These are phyloP conservation scores for Trigoniulus corallinus DNA, from an alignment of 1,140 invertebrate species.

Conservation along the genomic window DNA sequence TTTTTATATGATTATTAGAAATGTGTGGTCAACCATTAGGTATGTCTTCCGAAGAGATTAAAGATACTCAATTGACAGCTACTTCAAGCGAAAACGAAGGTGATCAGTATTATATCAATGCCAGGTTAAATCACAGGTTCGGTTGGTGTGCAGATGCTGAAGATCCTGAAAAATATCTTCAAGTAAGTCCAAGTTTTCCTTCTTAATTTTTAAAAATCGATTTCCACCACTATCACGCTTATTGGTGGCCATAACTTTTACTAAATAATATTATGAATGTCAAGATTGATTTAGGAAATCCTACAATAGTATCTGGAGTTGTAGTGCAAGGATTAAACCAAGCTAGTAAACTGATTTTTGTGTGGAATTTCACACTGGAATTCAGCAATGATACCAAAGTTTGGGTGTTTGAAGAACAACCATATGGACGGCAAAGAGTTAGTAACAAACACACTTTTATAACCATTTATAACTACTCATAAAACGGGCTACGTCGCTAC, in stretches of 20 bases:
- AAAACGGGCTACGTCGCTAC: not conserved
- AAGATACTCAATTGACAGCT: slow-evolving; percentile 14
- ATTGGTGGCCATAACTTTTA: too few relatives aligned
- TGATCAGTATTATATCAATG: slow-evolving; percentile 13
- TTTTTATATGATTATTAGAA: slow-evolving; percentile 8
- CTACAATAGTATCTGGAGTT: slow-evolving; percentile 13
- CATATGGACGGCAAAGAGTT: slow-evolving; percentile 16
- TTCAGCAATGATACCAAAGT: slow-evolving; percentile 15
- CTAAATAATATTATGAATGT: not conserved
- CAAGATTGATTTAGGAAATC: slow-evolving; percentile 14
- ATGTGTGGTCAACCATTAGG: slow-evolving; percentile 18
- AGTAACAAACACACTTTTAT: not conserved
- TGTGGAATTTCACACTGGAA: slow-evolving; percentile 12
- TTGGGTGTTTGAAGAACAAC: slow-evolving; percentile 18
- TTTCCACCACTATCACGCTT: too few relatives aligned
- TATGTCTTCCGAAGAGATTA: slow-evolving; percentile 19
- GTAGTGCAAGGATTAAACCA: slow-evolving; percentile 13
- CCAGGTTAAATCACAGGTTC: slow-evolving; percentile 12
- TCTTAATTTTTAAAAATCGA: slow-evolving; percentile 1
- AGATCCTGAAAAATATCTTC: slow-evolving; percentile 13
- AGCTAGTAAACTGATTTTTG: slow-evolving; percentile 9
- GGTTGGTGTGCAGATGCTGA: slow-evolving; percentile 15
- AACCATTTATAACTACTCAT: not conserved
- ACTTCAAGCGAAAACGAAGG: slow-evolving; percentile 11
- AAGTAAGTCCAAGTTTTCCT: slow-evolving; percentile 9